Base-by-base conservation (phyloP, 2,113 vertebrate genomes). In the Anguilla japonica region DNA sequence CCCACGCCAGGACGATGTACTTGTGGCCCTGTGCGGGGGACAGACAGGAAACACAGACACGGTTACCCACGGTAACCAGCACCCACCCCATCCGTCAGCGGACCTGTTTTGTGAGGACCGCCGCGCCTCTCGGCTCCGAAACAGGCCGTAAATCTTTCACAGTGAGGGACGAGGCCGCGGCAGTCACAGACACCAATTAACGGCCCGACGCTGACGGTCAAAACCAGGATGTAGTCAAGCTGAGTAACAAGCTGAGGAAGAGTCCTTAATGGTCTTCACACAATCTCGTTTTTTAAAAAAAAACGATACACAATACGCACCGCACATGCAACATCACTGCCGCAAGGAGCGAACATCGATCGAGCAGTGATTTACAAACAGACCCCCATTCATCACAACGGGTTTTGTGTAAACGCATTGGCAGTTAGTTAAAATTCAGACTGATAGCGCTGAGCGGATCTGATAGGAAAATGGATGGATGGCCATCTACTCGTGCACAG, bases 1-100 rank as follows among this genome's bases (percentile, higher is more conserved):
- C 34, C 34, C 11, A 86, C 82, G 95, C 96, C 91, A 97, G 94
- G 91, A 98, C 91, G 84, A 97, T 91, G 67, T 98, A 98, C 88
- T 96, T 97, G 89, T 96, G 95, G 85, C 83, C 40, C 97, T 99
- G 92, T 83, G 89, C 87, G 92, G 5, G 34, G 88, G 20, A 90
- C 20, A 84, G 83, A 67, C 11, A 39, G 20, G 11, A 34, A 39
- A 88, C 14, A 80, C 50, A 57, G 83, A 63, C 81, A 56, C 41
- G 75, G n/a, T 6, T 86, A 29, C 63, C 8, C 39, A 40, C 20
- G 14, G 18, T 39, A 5, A 29, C 22, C 34, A 34, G 34, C 34
- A 1, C 34, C 34, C 4, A 46, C 43, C 20, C 39, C n/a, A 50
- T 1, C 34, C 34, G 34, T 34, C 40, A 63, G 82, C 80, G 67